Percentiles rank a stretch among this genome's conserved stretches.
phyloP scores from a whole-genome alignment of 2,888 invertebrate species.

The Eubasilissa splendida region DNA sequence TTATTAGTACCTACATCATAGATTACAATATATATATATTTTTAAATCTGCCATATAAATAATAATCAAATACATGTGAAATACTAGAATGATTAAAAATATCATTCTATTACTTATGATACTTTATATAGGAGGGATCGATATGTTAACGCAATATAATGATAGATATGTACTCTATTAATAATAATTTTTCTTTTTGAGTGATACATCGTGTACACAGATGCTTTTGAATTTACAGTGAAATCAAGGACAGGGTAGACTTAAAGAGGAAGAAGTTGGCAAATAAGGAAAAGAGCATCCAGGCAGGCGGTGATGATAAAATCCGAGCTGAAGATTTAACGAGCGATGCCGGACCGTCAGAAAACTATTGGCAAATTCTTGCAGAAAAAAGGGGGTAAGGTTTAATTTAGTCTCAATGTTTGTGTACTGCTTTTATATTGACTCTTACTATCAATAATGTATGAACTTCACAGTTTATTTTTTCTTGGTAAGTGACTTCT shows the following conservation, averaged over 20 bases:
- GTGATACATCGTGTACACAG: neutral
- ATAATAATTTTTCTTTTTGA: too few relatives aligned
- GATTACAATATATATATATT: too few relatives aligned
- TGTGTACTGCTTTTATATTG: neutral
- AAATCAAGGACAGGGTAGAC: constrained; percentile 64
- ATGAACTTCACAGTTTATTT: neutral
- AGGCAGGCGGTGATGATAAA: constrained; percentile 73
- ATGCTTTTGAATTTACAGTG: constrained; percentile 46
- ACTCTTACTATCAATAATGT: neutral
- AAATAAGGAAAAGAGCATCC: constrained; percentile 72
- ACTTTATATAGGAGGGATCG: too few relatives aligned
- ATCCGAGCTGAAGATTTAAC: constrained; percentile 81
- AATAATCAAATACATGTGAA: constrained; percentile 4
- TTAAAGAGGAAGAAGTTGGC: constrained; percentile 62
- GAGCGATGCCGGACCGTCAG: constrained; percentile 78
- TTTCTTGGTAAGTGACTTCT: neutral
- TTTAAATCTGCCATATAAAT: constrained; percentile 16
- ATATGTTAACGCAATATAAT: neutral
- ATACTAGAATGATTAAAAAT: neutral
- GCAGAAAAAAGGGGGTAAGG: constrained; percentile 80
- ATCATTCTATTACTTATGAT: too few relatives aligned
- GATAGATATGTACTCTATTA: too few relatives aligned
- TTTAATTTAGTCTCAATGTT: neutral
- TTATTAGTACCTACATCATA: too few relatives aligned
- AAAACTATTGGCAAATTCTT: constrained; percentile 83